Base-by-base conservation (phyloP, 2,797 vertebrate species). In the Melanotaenia pygmaea region DNA sequence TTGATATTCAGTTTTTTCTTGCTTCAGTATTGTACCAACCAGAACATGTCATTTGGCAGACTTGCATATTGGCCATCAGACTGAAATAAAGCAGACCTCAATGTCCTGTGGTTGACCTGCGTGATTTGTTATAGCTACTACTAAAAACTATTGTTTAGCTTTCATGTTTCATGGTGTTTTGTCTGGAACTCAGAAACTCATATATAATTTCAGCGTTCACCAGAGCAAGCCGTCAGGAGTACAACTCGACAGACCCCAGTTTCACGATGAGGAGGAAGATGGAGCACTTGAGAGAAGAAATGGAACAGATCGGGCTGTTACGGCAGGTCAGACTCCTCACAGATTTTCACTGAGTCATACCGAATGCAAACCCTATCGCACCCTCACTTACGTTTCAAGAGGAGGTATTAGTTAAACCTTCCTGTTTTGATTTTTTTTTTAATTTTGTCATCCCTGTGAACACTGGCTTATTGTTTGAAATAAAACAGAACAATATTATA, bases 261-360 rank as follows among this genome's bases (percentile, higher is more conserved):
- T 99, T 99, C 90, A 99, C 98, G 14, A 99, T 99, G 95, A 95
- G 98, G 87, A 96, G 98, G 92, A 99, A 98, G 90, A 99, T 99
- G 98, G 98, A 99, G 77, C 97, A 99, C 89, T 90, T 99, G 78
- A 90, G 97, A 77, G 98, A 99, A 90, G 98, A 99, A 90, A 94
- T 98, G 86, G 98, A 99, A 12, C 97, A 98, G 88, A 97, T 99
- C 65, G 90, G 94, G 74, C 95, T 97, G 9, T 89, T 99, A 61
- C 96, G 97, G 32, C 95, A 95, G 93, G 98, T 99, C 89, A 67
- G 95, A 87, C 3, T 5, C 16, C 35, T 28, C 32, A 2, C 45
- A 4, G 40, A 2, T 62, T 62, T 53, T 50, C 59, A 7, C 1
- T 35, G 22, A 68, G n/a, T 64, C 56, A 63, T 32, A 40, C 1